These are phyloP conservation scores for Lanius ludovicianus DNA, from an alignment of 2,113 vertebrate species.

Conservation along the genomic window DNA sequence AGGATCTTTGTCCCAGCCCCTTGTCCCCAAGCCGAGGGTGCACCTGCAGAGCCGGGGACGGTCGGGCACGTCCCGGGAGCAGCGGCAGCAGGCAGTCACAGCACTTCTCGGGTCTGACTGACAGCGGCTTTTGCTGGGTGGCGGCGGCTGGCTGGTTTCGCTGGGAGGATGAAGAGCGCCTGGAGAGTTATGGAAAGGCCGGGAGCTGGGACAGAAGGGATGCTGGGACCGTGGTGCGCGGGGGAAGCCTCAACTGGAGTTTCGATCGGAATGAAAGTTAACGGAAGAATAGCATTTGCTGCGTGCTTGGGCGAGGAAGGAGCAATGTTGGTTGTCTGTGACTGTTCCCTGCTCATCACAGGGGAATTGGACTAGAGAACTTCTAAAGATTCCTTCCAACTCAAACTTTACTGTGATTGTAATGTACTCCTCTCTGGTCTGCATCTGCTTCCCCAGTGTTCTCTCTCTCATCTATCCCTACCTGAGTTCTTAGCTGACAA, in stretches of 20 bases:
- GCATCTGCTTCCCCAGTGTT: fast-evolving
- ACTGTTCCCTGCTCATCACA: no score
- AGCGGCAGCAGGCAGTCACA: fast-evolving
- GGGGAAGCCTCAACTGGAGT: no score
- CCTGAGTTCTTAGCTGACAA: neutral
- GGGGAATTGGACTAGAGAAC: neutral
- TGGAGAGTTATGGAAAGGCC: fast-evolving
- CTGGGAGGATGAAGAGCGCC: fast-evolving
- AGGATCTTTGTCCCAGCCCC: no score
- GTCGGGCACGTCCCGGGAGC: neutral
- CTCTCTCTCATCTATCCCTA: neutral
- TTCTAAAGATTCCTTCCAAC: neutral
- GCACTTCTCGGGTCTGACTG: fast-evolving
- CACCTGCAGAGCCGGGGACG: no score
- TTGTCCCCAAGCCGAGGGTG: fast-evolving
- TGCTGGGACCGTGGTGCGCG: fast-evolving
- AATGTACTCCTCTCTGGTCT: neutral
- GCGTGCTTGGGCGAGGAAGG: fast-evolving
- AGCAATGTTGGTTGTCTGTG: neutral
- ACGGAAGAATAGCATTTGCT: neutral
- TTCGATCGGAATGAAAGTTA: neutral
- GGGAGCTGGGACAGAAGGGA: neutral
- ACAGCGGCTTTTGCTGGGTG: fast-evolving
- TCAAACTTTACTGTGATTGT: neutral
- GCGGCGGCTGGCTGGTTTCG: fast-evolving